Evolutionary conservation across 2,113 vertebrate genomes (phyloP).

Genomic region (Gracilinanus agilis): DNA sequence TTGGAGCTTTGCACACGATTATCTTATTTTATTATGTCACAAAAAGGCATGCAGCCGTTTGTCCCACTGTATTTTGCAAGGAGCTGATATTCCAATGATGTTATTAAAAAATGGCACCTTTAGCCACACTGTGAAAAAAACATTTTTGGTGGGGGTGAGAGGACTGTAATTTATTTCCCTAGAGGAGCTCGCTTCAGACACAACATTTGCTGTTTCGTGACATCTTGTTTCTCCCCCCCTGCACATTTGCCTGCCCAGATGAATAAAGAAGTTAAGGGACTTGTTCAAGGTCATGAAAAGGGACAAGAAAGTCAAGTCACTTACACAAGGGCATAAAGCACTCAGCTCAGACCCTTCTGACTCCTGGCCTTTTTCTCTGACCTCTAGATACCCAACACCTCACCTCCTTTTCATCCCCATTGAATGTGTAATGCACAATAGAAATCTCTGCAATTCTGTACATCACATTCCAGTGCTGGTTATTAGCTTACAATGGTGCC

Average conservation of each 20-base stretch:
- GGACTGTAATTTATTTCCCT: conserved; percentile 79
- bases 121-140: conserved; percentile 72
- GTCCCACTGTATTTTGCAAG: conserved; percentile 72
- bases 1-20: conserved; percentile 58
- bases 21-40: conserved; percentile 74
- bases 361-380: conserved; percentile 79
- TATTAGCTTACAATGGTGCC: conserved; percentile 76
- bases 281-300: conserved; percentile 84
- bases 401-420: conserved; percentile 77
- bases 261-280: conserved; percentile 82
- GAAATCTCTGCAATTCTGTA: conserved; percentile 64
- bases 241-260: conserved; percentile 79
- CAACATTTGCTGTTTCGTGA: conserved; percentile 82
- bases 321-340: conserved; percentile 81
- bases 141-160: conserved; percentile 56
- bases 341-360: conserved; percentile 66
- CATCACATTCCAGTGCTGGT: conserved; percentile 69
- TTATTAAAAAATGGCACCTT: conserved; percentile 80
- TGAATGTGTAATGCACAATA: conserved; percentile 80
- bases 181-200: conserved; percentile 78
- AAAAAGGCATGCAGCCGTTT: conserved; percentile 60
- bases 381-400: conserved; percentile 72
- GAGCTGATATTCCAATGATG: conserved; percentile 79
- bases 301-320: conserved; percentile 79
- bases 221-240: conserved; percentile 72